Evolutionary conservation across 2,797 vertebrate genomes (phyloP).

Genomic region (Pangasius krempfi): DNA sequence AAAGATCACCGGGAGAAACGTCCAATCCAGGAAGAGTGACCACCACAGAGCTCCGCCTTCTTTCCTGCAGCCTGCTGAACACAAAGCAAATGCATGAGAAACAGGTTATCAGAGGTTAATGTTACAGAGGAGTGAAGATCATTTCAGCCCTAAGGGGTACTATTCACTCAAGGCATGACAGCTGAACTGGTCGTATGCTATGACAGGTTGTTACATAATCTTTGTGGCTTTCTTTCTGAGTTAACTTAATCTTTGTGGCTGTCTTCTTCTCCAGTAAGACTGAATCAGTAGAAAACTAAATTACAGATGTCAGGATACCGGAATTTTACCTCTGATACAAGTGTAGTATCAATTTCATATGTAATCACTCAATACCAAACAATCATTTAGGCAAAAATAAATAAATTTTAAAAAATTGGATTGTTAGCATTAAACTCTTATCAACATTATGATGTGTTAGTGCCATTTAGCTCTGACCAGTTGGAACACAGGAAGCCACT

Average conservation of each 20-base stretch:
- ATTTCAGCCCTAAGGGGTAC: conserved; percentile 1
- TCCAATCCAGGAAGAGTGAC: conserved; percentile 84
- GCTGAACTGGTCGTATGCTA: background rate
- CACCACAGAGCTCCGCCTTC: conserved; percentile 84
- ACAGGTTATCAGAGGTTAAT: background rate
- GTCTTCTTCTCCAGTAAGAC: background rate
- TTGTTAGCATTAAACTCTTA: background rate
- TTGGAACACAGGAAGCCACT: background rate
- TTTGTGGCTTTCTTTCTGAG: background rate
- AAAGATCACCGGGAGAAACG: conserved; percentile 86
- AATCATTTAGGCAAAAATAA: background rate
- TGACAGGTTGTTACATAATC: background rate
- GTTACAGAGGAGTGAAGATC: conserved; percentile 1
- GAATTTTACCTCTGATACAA: background rate
- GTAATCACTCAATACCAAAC: too few species aligned
- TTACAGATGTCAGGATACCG: background rate
- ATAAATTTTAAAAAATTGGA: background rate
- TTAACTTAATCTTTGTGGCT: background rate
- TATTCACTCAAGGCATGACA: conserved; percentile 9
- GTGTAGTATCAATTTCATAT: background rate
- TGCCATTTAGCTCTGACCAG: background rate
- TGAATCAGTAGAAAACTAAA: background rate
- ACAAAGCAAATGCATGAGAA: conserved; percentile 2
- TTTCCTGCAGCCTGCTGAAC: conserved; percentile 72
- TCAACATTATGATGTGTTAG: background rate